Percentiles rank a stretch among this genome's conserved stretches.
These are phyloP conservation scores for Drosophila eohydei DNA, from an alignment of 2,888 invertebrate species.

Conservation along the genomic window DNA sequence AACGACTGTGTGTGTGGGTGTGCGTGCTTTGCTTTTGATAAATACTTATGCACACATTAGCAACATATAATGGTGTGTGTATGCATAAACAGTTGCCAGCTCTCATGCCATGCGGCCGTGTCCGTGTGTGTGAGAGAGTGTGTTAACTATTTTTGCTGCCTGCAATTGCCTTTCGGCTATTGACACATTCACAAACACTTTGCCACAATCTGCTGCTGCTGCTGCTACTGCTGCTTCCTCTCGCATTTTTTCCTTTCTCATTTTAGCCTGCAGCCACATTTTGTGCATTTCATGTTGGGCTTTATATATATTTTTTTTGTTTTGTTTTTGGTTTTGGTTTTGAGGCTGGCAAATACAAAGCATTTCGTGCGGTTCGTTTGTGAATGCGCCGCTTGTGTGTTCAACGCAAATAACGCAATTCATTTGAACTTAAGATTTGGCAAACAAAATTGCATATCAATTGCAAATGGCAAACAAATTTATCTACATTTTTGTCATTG, in stretches of 20 bases:
- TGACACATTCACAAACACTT: slow-evolving; percentile 72
- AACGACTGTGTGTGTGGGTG: slow-evolving; percentile 7
- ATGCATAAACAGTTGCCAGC: slow-evolving; percentile 39
- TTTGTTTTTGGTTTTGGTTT: slow-evolving; percentile 7
- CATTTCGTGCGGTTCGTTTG: slow-evolving; percentile 47
- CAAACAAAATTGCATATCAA: slow-evolving; percentile 31
- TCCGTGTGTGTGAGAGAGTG: slow-evolving; percentile 2
- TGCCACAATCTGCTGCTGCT: slow-evolving; percentile 63
- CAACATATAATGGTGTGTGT: slow-evolving; percentile 39
- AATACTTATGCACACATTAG: slow-evolving; percentile 66
- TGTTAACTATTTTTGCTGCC: slow-evolving; percentile 59
- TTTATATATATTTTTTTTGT: slow-evolving; percentile 31
- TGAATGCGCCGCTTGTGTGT: slow-evolving; percentile 47
- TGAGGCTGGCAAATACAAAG: slow-evolving; percentile 33
- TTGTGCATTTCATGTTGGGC: slow-evolving; percentile 49
- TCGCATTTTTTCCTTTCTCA: slow-evolving; percentile 3
- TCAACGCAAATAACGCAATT: slow-evolving; percentile 55
- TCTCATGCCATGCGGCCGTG: slow-evolving; percentile 4
- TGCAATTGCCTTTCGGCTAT: slow-evolving; percentile 67
- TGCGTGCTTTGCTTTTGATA: slow-evolving; percentile 49
- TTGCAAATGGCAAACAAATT: not conserved
- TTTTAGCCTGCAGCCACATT: slow-evolving; percentile 32
- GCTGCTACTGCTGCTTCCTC: slow-evolving; percentile 49
- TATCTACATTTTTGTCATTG: not conserved
- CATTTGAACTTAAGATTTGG: slow-evolving; percentile 46